Conservation (phyloP, 2,888 invertebrate species). For the Amphiduros pacificus region DNA sequence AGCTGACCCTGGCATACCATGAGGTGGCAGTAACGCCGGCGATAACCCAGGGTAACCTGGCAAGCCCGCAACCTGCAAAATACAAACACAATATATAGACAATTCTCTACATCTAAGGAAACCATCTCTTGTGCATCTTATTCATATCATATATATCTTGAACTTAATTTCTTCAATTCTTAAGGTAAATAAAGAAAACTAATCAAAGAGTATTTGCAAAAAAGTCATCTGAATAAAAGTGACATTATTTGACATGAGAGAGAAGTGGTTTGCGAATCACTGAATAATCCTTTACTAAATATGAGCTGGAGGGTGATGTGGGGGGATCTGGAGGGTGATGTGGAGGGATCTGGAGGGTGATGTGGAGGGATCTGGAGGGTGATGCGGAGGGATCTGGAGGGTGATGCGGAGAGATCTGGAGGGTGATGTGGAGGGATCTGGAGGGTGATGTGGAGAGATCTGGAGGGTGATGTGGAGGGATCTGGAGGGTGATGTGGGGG, state of each 20-base stretch:
- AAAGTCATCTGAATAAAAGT: too few species aligned
- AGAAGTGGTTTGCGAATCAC: too few species aligned
- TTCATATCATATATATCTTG: too few species aligned
- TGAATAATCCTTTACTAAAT: too few species aligned
- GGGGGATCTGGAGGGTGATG: not conserved
- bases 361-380: not conserved
- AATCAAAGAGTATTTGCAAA: too few species aligned
- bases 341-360: not conserved
- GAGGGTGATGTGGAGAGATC: not conserved
- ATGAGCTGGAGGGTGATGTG: not conserved
- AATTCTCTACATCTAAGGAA: too few species aligned
- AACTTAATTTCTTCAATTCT: too few species aligned
- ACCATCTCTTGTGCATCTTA: too few species aligned
- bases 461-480: not conserved
- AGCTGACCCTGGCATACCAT: not conserved
- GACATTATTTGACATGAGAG: too few species aligned
- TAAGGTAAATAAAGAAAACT: too few species aligned
- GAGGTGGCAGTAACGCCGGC: constrained; percentile 8
- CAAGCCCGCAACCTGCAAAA: constrained; percentile 16
- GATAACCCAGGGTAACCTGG: constrained; percentile 13
- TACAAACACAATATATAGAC: not conserved
- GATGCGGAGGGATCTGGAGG: not conserved
- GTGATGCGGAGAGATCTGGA: not conserved
- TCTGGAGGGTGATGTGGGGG: not conserved
- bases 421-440: not conserved